Conservation (phyloP, 2,797 vertebrate genomes). For the Fringilla coelebs region DNA sequence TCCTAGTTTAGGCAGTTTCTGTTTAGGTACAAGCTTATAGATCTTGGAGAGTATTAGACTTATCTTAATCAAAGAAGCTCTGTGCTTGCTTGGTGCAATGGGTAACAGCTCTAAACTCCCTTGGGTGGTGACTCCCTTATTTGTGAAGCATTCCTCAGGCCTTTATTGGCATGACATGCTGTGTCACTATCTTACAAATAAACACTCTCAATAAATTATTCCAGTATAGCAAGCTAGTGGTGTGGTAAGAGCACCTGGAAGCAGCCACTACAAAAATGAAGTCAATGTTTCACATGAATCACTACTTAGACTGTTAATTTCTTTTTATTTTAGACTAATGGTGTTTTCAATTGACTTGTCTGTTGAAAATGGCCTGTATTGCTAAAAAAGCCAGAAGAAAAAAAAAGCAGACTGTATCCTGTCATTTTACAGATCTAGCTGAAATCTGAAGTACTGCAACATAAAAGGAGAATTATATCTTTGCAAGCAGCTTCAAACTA, state of each 20-base stretch:
- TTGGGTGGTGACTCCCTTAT: neutral
- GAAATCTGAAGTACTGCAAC: constrained; percentile 80
- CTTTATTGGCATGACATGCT: neutral
- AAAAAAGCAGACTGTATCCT: constrained; percentile 77
- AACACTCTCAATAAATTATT: neutral
- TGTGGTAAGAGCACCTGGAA: neutral
- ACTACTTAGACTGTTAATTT: neutral
- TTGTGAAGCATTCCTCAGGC: neutral
- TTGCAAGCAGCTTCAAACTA: constrained; percentile 84
- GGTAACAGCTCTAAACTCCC: neutral
- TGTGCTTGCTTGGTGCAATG: neutral
- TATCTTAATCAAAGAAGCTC: neutral
- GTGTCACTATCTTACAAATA: neutral
- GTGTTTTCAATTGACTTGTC: constrained; percentile 78
- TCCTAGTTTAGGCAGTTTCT: neutral
- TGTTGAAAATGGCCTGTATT: constrained; percentile 75
- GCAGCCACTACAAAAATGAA: neutral
- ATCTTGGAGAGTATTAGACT: neutral
- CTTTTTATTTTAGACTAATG: constrained; percentile 71
- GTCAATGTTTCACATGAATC: neutral
- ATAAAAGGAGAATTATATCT: constrained; percentile 78
- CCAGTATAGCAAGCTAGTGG: neutral
- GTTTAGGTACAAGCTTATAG: neutral
- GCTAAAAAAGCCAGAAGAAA: constrained; percentile 79
- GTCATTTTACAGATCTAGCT: constrained; percentile 80